Percentiles rank a stretch among this genome's conserved stretches.
These are phyloP conservation scores for Pseudomyrmex pallidus DNA, from an alignment of 1,140 invertebrate genomes.

Conservation along the genomic window DNA sequence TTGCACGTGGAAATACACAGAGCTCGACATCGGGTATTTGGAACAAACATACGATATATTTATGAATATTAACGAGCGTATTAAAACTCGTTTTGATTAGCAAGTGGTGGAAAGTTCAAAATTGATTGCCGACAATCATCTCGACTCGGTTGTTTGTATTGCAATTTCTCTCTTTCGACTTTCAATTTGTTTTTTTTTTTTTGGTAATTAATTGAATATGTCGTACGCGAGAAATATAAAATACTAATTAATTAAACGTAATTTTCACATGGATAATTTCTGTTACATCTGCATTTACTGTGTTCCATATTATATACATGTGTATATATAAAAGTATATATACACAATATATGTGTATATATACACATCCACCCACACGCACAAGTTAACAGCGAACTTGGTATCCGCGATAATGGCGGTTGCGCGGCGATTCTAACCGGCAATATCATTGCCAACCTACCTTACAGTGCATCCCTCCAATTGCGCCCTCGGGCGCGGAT, in stretches of 20 bases:
- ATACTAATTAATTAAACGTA: no score
- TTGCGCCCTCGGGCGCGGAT: slow-evolving; percentile 64
- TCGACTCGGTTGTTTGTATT: no score
- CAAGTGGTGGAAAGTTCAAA: background rate
- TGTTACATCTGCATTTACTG: no score
- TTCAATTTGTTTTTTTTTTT: no score
- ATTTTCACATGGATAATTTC: no score
- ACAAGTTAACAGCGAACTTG: slow-evolving; percentile 6
- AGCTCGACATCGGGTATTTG: background rate
- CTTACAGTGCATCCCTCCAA: slow-evolving; percentile 54
- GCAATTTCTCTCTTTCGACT: no score
- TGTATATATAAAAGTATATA: no score
- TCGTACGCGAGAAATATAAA: no score
- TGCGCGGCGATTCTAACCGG: slow-evolving; percentile 29
- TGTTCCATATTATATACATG: no score
- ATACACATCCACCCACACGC: background rate
- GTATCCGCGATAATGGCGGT: slow-evolving; percentile 19
- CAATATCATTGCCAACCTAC: slow-evolving; percentile 57
- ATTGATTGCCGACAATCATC: background rate
- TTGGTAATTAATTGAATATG: no score
- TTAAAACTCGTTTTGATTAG: slow-evolving; percentile 32
- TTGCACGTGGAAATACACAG: background rate
- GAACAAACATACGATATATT: slow-evolving; percentile 4
- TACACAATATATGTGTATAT: no score
- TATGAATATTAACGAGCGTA: background rate